A percentile compares a stretch with the other conserved stretches of the same genome.
Conservation (phyloP, 2,113 vertebrate genomes). For the Aegotheles bennettii region DNA sequence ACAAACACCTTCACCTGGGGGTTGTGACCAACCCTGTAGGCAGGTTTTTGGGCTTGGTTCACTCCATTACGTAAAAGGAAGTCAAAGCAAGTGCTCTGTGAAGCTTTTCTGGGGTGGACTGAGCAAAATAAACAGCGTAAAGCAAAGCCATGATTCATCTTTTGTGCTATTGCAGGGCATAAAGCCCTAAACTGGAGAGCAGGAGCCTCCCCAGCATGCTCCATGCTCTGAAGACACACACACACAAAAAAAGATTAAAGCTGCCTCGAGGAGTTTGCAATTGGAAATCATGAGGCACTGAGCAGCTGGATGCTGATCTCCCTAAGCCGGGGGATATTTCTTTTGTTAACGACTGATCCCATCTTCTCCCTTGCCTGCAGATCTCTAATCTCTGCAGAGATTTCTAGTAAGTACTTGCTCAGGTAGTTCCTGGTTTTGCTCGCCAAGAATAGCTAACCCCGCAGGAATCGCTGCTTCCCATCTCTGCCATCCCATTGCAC, state of each 20-base stretch:
- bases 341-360: conserved; percentile 16
- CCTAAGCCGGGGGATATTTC: not conserved
- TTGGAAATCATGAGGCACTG: not conserved
- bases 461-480: not conserved
- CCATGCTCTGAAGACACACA: not conserved
- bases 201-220: not conserved
- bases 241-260: not conserved
- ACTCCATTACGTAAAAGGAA: not conserved
- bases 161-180: not conserved
- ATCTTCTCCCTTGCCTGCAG: not conserved
- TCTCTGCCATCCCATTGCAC: not conserved
- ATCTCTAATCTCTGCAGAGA: not conserved
- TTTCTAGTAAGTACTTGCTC: not conserved
- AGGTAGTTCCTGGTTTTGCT: not conserved
- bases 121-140: not conserved
- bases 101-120: not conserved
- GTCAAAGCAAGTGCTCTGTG: not conserved
- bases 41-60: not conserved
- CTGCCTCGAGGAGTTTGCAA: not conserved
- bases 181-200: not conserved
- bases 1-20: not conserved
- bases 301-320: conserved; percentile 44
- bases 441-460: not conserved
- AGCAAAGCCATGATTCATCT: not conserved
- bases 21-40: not conserved